Base-by-base conservation (phyloP, 1,140 invertebrate species). In the Zaprionus capensis region DNA sequence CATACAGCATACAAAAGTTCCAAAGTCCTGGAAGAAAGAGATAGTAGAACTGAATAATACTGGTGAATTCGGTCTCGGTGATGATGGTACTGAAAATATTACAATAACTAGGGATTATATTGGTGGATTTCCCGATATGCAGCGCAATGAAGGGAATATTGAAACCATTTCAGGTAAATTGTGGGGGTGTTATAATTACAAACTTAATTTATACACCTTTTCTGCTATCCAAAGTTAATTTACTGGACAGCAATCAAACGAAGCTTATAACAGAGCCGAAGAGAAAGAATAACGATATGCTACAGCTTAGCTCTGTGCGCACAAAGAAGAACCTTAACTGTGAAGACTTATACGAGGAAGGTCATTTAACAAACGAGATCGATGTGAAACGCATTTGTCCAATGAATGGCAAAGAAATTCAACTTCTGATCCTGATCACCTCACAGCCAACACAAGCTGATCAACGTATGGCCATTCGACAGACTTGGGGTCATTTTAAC, bases 401-500 rank as follows among this genome's bases (percentile, higher is more conserved):
- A 2, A 93, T 95, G 67, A 92, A 95, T 22, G 96, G 96, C 24
- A 93, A 94, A 46, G 93, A 96, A 73, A 94, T 51, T 5, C 3
- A 94, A 70, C 91, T 98, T 22, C 83, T 97, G 28, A 95, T 97
- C 55, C 87, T 97, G 3, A 95, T 98, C 24, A 97, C 96, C 77
- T 97, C 97, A 4, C 96, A 97, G 2, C 96, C 96, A 6, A 93
- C 93, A 7, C 96, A 98, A 91, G 93, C 94, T n/a, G 94, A 94
- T n/a, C 95, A 96, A 5, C 94, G 97, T 53, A 95, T 95, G 78
- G 96, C 97, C 4, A 97, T 98, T 55, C 93, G 97, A 36, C 95
- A 96, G 80, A 98, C 97, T 0, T 98, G 97, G 97, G 97, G 97
- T 15, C 96, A 97, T 88, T 97, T 94, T 92, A 95, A 94, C 15